phyloP scores from a whole-genome alignment of 2,797 vertebrate genomes.

The Furcifer pardalis region DNA sequence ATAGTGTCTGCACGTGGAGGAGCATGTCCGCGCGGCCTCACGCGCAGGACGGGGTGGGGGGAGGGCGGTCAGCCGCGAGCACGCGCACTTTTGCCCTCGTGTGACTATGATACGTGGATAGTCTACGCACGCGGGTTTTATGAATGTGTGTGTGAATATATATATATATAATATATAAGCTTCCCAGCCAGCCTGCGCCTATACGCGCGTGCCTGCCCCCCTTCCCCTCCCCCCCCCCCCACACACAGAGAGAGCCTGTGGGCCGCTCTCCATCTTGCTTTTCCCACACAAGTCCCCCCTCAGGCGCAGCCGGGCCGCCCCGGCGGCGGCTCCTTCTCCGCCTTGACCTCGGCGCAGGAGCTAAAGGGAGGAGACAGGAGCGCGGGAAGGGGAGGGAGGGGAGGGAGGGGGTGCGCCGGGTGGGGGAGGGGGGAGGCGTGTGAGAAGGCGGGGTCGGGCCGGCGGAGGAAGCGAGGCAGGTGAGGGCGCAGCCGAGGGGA shows the following conservation, averaged over 20 bases:
- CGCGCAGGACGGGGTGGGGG: too few relatives aligned
- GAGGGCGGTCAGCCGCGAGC: background rate
- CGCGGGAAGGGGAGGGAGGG: too few relatives aligned
- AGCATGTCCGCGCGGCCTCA: background rate
- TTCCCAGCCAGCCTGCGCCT: background rate
- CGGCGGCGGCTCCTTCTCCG: background rate
- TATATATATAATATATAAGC: too few relatives aligned
- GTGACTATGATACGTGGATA: too few relatives aligned
- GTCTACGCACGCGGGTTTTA: too few relatives aligned
- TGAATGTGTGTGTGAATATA: too few relatives aligned
- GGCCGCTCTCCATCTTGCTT: conserved; percentile 17
- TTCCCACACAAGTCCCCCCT: too few relatives aligned
- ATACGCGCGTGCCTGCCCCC: background rate
- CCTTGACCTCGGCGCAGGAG: background rate
- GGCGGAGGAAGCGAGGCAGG: background rate
- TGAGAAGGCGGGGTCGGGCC: background rate
- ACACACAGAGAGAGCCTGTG: too few relatives aligned
- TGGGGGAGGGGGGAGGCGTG: background rate
- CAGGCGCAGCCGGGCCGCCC: background rate
- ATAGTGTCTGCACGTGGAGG: too few relatives aligned
- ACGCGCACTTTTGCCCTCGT: background rate
- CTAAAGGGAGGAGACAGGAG: background rate
- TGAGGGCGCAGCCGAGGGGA: background rate
- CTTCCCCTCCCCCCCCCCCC: too few relatives aligned
- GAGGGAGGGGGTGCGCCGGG: too few relatives aligned